phyloP scores from a whole-genome alignment of 2,888 invertebrate genomes.

The Chrysolina oricalcia region DNA sequence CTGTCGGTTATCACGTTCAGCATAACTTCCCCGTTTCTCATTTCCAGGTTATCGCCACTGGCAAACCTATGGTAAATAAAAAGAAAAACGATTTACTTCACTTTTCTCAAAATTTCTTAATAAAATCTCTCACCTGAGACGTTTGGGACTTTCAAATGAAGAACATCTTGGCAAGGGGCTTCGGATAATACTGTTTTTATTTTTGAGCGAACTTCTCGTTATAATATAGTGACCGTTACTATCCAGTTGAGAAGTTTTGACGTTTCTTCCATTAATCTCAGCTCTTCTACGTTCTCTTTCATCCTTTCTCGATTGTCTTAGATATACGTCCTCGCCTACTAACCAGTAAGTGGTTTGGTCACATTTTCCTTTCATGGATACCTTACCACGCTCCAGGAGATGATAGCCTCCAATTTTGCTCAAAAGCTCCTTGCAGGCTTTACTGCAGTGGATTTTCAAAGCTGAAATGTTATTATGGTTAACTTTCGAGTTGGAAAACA shows the following conservation, averaged over 20 bases:
- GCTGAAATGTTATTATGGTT: slow-evolving; percentile 72
- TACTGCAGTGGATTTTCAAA: slow-evolving; percentile 88
- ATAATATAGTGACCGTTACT: slow-evolving; percentile 63
- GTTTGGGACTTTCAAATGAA: slow-evolving; percentile 89
- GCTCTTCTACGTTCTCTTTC: slow-evolving; percentile 73
- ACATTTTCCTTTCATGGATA: slow-evolving; percentile 89
- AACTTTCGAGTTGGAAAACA: too few relatives aligned
- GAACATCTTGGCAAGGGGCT: slow-evolving; percentile 79
- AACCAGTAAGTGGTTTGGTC: slow-evolving; percentile 90
- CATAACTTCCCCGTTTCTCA: slow-evolving; percentile 72
- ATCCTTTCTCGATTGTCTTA: slow-evolving; percentile 75
- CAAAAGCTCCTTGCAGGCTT: slow-evolving; percentile 80
- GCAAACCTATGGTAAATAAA: slow-evolving; percentile 56
- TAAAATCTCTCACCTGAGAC: slow-evolving; percentile 75
- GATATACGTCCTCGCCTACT: slow-evolving; percentile 81
- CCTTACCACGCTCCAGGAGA: slow-evolving; percentile 83
- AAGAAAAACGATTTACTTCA: not conserved
- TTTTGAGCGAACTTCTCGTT: slow-evolving; percentile 82
- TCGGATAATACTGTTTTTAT: slow-evolving; percentile 75
- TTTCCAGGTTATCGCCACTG: slow-evolving; percentile 59
- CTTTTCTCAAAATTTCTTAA: too few relatives aligned
- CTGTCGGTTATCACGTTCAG: slow-evolving; percentile 77
- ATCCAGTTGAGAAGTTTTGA: slow-evolving; percentile 59
- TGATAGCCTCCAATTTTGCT: slow-evolving; percentile 84
- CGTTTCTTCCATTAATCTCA: slow-evolving; percentile 65